phyloP scores from a whole-genome alignment of 2,888 invertebrate species.

The Malachius bipustulatus region DNA sequence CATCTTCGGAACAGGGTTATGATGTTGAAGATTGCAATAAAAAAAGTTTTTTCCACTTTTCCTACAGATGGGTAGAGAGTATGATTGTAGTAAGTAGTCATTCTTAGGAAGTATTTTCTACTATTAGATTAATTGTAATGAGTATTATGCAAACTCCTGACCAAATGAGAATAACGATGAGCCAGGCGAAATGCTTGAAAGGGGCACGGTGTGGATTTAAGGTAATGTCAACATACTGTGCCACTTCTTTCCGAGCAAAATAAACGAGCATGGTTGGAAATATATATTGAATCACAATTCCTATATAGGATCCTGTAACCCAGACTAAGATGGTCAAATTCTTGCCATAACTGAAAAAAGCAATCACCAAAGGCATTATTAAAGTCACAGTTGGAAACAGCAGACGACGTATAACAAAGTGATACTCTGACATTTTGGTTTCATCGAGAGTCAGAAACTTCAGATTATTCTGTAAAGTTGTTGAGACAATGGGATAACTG shows the following conservation, averaged over 20 bases:
- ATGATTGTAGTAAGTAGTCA: too few species aligned
- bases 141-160: slow-evolving; percentile 70
- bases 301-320: slow-evolving; percentile 90
- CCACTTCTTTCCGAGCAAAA: slow-evolving; percentile 57
- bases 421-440: slow-evolving; percentile 47
- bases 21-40: too few species aligned
- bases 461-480: slow-evolving; percentile 88
- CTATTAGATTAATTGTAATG: too few species aligned
- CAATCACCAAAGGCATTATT: slow-evolving; percentile 72
- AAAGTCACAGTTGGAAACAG: slow-evolving; percentile 73
- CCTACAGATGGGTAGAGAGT: too few species aligned
- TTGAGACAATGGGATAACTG: slow-evolving; percentile 93
- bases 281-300: slow-evolving; percentile 87
- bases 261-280: slow-evolving; percentile 80
- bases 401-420: slow-evolving; percentile 48
- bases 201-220: slow-evolving; percentile 70
- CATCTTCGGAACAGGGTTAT: too few species aligned
- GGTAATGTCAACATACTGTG: slow-evolving; percentile 54
- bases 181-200: slow-evolving; percentile 69
- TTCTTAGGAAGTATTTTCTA: too few species aligned
- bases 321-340: slow-evolving; percentile 70
- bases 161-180: slow-evolving; percentile 74
- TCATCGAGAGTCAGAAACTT: slow-evolving; percentile 58
- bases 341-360: slow-evolving; percentile 73
- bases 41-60: too few species aligned